Base-by-base conservation (phyloP, 2,113 vertebrate species). In the Lynx canadensis region DNA sequence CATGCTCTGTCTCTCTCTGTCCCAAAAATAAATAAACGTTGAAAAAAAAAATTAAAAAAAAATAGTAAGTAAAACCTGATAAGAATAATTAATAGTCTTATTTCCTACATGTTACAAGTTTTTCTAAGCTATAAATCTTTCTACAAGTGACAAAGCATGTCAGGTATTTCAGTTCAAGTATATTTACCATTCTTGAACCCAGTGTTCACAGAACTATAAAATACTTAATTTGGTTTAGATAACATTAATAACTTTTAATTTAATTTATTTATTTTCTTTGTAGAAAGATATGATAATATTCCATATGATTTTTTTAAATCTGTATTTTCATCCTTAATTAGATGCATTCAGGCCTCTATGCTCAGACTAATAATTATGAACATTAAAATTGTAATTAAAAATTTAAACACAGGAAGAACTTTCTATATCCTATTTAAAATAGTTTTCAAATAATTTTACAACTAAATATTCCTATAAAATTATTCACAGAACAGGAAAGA, bases 361-460 rank as follows among this genome's bases (percentile, higher is more conserved):
- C 36, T 85, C 41, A 96, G 27, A 71, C 18, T 81, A 91, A 89
- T 12, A 71, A 86, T 74, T 95, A 10, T 63, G 7, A 96, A 14
- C 31, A 89, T 90, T 76, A 92, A 90, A 74, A 83, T 36, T 89
- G 50, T 1, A 83, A 52, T n/a, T 36, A 25, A 66, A 80, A 92
- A 41, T 6, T 36, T 29, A 94, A 81, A 66, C 31, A 91, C 9
- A 55, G 9, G 9, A 71, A 55, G 9, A 81, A 89, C 3, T 92
- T 41, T 50, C 7, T 60, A 45, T 4, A 38, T 76, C 19, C 27
- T 38, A 81, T 23, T 60, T 93, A 71, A 86, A 82, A 92, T 55
- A 76, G 29, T 41, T 86, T 45, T 66, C 29, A 48, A 60, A 93
- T 21, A 94, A 86, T 86, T 94, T 91, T 73, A 55, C 90, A 93